phyloP scores from a whole-genome alignment of 2,888 invertebrate genomes.

The Cistogaster globosa region DNA sequence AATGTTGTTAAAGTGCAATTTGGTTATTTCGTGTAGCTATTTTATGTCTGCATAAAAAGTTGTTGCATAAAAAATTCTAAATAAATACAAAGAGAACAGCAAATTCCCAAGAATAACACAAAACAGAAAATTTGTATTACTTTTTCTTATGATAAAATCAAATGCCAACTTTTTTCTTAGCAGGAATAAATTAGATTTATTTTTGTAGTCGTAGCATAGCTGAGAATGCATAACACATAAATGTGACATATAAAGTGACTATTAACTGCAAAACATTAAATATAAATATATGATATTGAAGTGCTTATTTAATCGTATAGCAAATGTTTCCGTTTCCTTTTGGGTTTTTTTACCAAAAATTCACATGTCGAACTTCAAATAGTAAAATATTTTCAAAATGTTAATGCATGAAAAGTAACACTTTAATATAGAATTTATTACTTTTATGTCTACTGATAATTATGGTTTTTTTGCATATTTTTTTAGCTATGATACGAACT shows the following conservation, averaged over 20 bases:
- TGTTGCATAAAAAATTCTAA: slow-evolving; percentile 5
- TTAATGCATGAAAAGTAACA: background rate
- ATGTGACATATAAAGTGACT: background rate
- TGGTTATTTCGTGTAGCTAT: background rate
- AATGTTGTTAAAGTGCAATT: slow-evolving; percentile 21
- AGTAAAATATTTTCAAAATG: slow-evolving; percentile 12
- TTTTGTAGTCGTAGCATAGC: background rate
- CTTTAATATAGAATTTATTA: background rate
- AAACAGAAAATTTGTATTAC: background rate
- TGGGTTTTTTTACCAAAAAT: background rate
- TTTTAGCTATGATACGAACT: too few relatives aligned
- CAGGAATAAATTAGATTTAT: background rate
- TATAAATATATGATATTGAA: background rate
- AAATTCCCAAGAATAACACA: background rate
- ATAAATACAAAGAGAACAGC: slow-evolving; percentile 20
- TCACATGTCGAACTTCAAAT: background rate
- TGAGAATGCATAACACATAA: background rate
- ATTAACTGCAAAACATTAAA: background rate
- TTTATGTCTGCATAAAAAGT: background rate
- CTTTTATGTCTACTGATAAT: too few relatives aligned
- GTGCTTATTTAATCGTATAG: slow-evolving; percentile 1
- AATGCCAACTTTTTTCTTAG: background rate
- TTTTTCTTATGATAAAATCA: background rate
- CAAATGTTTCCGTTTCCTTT: slow-evolving; percentile 47
- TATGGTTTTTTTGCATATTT: too few relatives aligned